Conservation (phyloP, 2,113 vertebrate genomes). For the Centropus bengalensis region DNA sequence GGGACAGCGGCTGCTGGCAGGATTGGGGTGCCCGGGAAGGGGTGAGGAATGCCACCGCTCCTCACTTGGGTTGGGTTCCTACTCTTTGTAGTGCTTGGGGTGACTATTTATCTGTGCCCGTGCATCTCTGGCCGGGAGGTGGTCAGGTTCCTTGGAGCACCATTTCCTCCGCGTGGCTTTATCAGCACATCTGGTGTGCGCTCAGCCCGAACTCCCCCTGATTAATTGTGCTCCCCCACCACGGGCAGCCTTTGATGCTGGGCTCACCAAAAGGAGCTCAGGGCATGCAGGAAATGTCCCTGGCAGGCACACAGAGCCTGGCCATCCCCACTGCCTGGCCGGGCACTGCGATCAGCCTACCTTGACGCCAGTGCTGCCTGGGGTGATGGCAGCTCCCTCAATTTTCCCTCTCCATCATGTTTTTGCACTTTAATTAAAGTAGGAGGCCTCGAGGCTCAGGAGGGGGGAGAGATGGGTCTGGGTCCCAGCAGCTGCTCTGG, state of each 20-base stretch:
- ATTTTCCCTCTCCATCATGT: not conserved
- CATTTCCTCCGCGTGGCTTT: constrained; percentile 85
- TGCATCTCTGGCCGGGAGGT: constrained; percentile 65
- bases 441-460: fast-evolving
- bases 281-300: constrained; percentile 76
- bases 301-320: constrained; percentile 65
- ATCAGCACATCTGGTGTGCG: constrained; percentile 88
- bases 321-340: constrained; percentile 63
- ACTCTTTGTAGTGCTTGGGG: constrained; percentile 46
- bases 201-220: constrained; percentile 83
- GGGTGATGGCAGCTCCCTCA: not conserved
- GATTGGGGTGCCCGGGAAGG: not conserved
- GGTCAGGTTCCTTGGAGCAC: constrained; percentile 83
- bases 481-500: not conserved
- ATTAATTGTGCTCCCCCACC: constrained; percentile 82
- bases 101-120: constrained; percentile 62
- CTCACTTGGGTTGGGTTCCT: not conserved
- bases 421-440: not conserved
- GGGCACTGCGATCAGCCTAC: constrained; percentile 70
- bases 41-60: not conserved
- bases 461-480: not conserved
- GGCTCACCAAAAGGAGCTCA: constrained; percentile 72
- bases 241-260: constrained; percentile 82
- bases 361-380: constrained; percentile 69
- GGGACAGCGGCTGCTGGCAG: not conserved